phyloP scores from a whole-genome alignment of 2,797 vertebrate genomes.

The Tenualosa thibaudeaui region DNA sequence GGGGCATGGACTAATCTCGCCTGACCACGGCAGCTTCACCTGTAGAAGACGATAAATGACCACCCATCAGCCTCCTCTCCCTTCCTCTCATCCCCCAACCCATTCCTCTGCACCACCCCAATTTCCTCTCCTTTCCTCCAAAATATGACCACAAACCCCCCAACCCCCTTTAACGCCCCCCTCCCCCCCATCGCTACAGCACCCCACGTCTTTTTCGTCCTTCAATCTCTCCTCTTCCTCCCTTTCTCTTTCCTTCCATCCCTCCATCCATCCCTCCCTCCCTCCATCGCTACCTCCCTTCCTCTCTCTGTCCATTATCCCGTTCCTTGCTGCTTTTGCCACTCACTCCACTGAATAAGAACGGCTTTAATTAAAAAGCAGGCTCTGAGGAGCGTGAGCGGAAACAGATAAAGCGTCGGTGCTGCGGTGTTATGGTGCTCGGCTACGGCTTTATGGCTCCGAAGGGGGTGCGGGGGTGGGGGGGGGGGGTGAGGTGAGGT shows the following conservation, averaged over 20 bases:
- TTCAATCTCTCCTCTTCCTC: constrained; percentile 29
- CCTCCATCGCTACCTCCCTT: constrained; percentile 27
- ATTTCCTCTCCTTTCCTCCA: constrained; percentile 4
- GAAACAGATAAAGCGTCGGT: background rate
- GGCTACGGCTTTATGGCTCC: background rate
- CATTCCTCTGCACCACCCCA: background rate
- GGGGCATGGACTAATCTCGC: constrained; percentile 40
- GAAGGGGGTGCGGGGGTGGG: background rate
- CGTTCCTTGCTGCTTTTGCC: constrained; percentile 18
- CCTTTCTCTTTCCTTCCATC: constrained; percentile 3
- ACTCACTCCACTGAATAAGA: constrained; percentile 30
- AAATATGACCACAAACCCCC: background rate
- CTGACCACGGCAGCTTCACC: background rate
- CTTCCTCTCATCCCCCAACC: background rate
- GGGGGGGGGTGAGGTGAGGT: background rate
- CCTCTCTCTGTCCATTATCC: background rate
- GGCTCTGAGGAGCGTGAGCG: background rate
- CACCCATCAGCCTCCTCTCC: constrained; percentile 53
- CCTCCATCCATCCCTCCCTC: constrained; percentile 38
- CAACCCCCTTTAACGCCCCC: background rate
- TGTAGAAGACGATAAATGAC: constrained; percentile 9
- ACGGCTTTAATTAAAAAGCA: constrained; percentile 2
- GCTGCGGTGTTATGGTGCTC: background rate
- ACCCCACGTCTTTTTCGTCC: constrained; percentile 26
- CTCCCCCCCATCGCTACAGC: background rate